These are phyloP conservation scores for Protonibea diacanthus DNA, from an alignment of 2,797 vertebrate species.

Conservation along the genomic window DNA sequence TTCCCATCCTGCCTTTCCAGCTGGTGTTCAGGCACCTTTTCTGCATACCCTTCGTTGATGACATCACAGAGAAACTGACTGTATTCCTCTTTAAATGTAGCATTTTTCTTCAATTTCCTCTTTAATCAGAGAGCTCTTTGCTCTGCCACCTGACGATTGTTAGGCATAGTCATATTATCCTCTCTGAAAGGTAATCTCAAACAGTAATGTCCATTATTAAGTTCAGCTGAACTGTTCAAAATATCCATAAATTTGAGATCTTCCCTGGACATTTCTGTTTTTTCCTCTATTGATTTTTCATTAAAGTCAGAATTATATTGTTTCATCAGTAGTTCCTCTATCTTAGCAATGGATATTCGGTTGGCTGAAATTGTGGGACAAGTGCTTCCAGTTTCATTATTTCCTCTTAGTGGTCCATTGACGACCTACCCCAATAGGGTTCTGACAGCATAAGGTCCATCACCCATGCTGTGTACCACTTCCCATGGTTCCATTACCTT, in stretches of 20 bases:
- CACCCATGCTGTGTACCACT: too few species aligned
- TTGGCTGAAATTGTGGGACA: conserved; percentile 8
- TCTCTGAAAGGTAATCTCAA: conserved; percentile 9
- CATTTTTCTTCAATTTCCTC: not conserved
- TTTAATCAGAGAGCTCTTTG: not conserved
- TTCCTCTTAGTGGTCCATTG: conserved; percentile 1
- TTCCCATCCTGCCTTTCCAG: not conserved
- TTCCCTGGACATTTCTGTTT: conserved; percentile 9
- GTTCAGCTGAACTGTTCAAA: not conserved
- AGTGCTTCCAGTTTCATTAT: not conserved
- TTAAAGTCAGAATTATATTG: conserved; percentile 12
- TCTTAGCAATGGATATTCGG: not conserved
- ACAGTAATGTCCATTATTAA: not conserved
- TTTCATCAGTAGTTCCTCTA: not conserved
- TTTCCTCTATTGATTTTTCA: not conserved
- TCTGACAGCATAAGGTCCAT: not conserved
- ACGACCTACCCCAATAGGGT: conserved; percentile 1
- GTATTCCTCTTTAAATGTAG: not conserved
- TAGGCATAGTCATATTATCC: not conserved
- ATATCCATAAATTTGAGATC: not conserved
- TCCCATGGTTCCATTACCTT: too few species aligned
- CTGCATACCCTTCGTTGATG: not conserved
- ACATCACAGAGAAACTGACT: not conserved
- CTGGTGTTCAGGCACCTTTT: not conserved
- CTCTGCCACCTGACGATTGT: not conserved